Conservation (phyloP, 2,797 vertebrate genomes). For the Coregonus suidteri region DNA sequence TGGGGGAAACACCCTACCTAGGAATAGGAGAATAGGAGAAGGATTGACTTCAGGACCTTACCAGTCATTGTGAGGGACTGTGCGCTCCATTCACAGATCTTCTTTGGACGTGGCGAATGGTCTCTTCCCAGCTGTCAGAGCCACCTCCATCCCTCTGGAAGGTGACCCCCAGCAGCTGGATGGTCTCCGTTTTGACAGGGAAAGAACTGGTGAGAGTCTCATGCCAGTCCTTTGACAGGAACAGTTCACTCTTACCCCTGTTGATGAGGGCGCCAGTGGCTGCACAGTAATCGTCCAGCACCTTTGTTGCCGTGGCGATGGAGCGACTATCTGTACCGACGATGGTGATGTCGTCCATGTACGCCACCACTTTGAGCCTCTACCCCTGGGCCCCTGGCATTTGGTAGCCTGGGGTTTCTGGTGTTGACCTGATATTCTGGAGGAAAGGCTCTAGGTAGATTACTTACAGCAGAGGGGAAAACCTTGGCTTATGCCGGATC, state of each 20-base stretch:
- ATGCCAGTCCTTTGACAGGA: background rate
- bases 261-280: background rate
- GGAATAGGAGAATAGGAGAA: background rate
- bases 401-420: background rate
- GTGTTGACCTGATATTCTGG: background rate
- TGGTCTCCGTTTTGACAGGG: background rate
- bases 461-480: background rate
- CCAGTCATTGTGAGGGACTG: background rate
- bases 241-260: background rate
- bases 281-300: slow-evolving; percentile 5
- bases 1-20: too few relatives aligned
- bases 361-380: too few relatives aligned
- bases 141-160: background rate
- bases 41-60: slow-evolving; percentile 12
- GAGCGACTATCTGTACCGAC: slow-evolving; percentile 10
- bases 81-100: slow-evolving; percentile 5
- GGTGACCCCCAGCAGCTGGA: slow-evolving; percentile 7
- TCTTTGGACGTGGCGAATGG: slow-evolving; percentile 4
- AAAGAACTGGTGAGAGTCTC: background rate
- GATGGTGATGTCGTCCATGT: slow-evolving; percentile 4
- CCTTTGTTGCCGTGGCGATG: slow-evolving; percentile 9
- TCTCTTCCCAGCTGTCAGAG: background rate
- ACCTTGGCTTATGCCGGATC: background rate
- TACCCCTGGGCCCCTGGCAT: background rate
- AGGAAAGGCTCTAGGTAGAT: background rate